Evolutionary conservation across 1,140 invertebrate species (phyloP), one percentile per base, ranked within the genome.

Genomic region (Drosophila fuyamai): DNA sequence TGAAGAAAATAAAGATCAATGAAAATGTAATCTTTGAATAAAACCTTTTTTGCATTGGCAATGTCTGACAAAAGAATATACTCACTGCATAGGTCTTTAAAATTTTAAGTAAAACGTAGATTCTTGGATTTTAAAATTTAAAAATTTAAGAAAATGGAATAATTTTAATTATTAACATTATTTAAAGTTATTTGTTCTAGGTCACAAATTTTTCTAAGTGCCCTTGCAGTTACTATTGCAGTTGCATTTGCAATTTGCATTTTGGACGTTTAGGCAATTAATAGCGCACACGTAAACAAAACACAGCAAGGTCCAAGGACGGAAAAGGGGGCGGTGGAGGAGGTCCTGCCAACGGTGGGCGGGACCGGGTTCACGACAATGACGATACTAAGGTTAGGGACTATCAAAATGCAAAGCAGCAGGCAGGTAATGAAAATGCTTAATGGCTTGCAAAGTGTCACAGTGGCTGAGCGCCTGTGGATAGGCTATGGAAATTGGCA

Each of bases 361-460:
- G 50, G 27, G 16, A 4, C 10, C 5, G 41, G 8, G 23, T 61
- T 76, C 76, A 76, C 72, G 73, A 76, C 73, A 76, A 59, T 76
- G 73, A 88, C 83, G 85, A 76, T 83, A 74, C 79, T 79, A 78
- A 56, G 76, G 80, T 71, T 71, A 50, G 53, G 68, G 51, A 71
- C 83, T 89, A 89, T 88, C 83, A 88, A 88, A 88, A 88, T 88
- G 83, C 83, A 88, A 88, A 88, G 84, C 83, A 86, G 73, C 58
- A 70, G 79, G 76, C 83, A 88, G 83, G 83, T 88, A 88, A 88
- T 88, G 83, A 88, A 88, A 88, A 88, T 88, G 83, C 83, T 88
- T 88, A 88, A 88, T 88, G 83, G 83, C 83, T 88, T 88, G 83
- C 83, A 88, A 88, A 88, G 83, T 88, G 83, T 88, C 83, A 89